Conservation (phyloP, 2,888 invertebrate genomes). For the Pheosia tremula region DNA sequence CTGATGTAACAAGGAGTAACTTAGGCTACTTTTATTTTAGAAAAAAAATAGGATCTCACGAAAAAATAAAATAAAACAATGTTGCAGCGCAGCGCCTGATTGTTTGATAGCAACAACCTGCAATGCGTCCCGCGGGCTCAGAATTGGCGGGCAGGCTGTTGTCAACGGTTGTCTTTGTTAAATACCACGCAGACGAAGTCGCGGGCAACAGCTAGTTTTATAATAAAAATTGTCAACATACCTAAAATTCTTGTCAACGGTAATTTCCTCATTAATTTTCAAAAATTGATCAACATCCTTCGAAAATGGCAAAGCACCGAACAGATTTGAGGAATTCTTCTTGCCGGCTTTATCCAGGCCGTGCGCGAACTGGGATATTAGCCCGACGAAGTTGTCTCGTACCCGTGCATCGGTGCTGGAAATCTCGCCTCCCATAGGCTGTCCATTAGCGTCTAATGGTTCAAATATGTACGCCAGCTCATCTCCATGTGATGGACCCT, state of each 20-base stretch:
- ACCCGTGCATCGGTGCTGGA: slow-evolving; percentile 86
- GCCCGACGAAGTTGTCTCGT: slow-evolving; percentile 86
- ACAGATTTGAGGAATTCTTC: slow-evolving; percentile 35
- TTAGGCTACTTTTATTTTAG: too few relatives aligned
- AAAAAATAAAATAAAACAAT: too few relatives aligned
- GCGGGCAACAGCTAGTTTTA: too few relatives aligned
- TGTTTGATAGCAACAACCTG: too few relatives aligned
- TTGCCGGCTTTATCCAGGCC: slow-evolving; percentile 46
- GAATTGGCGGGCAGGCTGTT: too few relatives aligned
- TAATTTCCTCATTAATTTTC: slow-evolving; percentile 59
- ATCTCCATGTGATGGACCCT: slow-evolving; percentile 87
- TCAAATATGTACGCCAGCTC: slow-evolving; percentile 90
- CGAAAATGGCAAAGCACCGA: slow-evolving; percentile 54
- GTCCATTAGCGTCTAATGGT: slow-evolving; percentile 85
- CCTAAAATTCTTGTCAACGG: slow-evolving; percentile 71
- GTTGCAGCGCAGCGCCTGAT: too few relatives aligned
- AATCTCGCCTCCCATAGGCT: slow-evolving; percentile 67
- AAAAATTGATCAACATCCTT: slow-evolving; percentile 63
- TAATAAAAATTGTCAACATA: slow-evolving; percentile 23
- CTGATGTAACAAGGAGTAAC: too few relatives aligned
- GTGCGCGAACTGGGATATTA: slow-evolving; percentile 88
- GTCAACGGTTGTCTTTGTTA: too few relatives aligned
- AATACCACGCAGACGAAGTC: too few relatives aligned
- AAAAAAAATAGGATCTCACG: too few relatives aligned
- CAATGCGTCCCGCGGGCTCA: too few relatives aligned